Evolutionary conservation across 2,888 invertebrate species (phyloP).

Genomic region (Leptopilina myrica): DNA sequence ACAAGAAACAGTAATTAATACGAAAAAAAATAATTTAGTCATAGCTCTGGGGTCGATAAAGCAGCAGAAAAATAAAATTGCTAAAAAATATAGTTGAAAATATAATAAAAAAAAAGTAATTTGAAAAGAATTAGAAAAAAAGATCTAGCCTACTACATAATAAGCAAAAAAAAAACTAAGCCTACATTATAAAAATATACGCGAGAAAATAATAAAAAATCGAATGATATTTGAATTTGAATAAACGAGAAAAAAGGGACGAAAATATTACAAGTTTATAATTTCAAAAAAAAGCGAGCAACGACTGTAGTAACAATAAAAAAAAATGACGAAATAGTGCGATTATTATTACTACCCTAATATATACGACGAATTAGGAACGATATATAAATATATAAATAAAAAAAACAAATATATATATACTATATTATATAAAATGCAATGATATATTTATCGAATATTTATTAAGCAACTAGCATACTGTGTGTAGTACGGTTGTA

Average conservation of each 20-base stretch:
- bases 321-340: constrained; percentile 64
- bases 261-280: constrained; percentile 52
- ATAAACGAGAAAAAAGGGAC: constrained; percentile 48
- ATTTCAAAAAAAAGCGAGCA: constrained; percentile 48
- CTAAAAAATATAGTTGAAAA: constrained; percentile 29
- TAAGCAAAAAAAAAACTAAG: constrained; percentile 48
- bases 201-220: constrained; percentile 45
- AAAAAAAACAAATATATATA: constrained; percentile 46
- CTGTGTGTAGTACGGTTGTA: constrained; percentile 73
- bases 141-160: constrained; percentile 34
- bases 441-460: constrained; percentile 76
- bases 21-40: too few species aligned
- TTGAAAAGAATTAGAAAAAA: constrained; percentile 42
- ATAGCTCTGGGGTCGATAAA: constrained; percentile 9
- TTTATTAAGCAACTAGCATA: constrained; percentile 71
- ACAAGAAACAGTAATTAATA: background rate
- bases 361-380: constrained; percentile 58
- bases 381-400: constrained; percentile 53
- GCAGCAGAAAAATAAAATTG: background rate
- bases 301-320: constrained; percentile 58
- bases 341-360: constrained; percentile 59
- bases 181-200: constrained; percentile 39
- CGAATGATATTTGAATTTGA: constrained; percentile 48
- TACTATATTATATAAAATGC: constrained; percentile 69
- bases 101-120: constrained; percentile 14